Conservation (phyloP, 2,888 invertebrate species). For the Lasius fuliginosus region DNA sequence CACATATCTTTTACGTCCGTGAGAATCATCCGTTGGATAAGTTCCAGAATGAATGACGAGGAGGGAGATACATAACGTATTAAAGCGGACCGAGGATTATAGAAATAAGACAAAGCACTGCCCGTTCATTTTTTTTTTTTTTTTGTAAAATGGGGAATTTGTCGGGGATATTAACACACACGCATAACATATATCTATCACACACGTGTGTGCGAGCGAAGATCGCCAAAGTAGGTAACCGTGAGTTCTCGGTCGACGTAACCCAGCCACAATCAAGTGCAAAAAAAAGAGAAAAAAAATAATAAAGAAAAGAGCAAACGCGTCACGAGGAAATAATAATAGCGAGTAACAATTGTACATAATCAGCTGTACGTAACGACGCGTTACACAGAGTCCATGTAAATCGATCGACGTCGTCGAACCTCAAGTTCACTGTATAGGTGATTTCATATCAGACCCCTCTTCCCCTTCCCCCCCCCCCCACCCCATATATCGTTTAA, state of each 20-base stretch:
- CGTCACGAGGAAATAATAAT: slow-evolving; percentile 23
- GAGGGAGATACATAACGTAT: not conserved
- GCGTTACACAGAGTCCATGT: slow-evolving; percentile 72
- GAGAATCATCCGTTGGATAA: slow-evolving; percentile 2
- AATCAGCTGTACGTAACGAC: slow-evolving; percentile 66
- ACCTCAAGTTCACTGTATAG: slow-evolving; percentile 80
- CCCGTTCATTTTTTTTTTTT: slow-evolving; percentile 22
- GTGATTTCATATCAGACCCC: slow-evolving; percentile 82
- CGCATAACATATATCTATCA: not conserved
- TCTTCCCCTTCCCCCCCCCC: not conserved
- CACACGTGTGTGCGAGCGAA: not conserved
- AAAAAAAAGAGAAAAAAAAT: not conserved
- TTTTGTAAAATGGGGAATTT: slow-evolving; percentile 31
- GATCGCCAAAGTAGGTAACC: slow-evolving; percentile 20
- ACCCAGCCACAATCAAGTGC: slow-evolving; percentile 12
- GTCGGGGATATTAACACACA: slow-evolving; percentile 21
- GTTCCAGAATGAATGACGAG: slow-evolving; percentile 15
- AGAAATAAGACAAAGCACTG: slow-evolving; percentile 45
- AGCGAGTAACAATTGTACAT: slow-evolving; percentile 68
- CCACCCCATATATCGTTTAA: slow-evolving; percentile 83
- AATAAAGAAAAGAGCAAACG: not conserved
- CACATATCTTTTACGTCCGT: slow-evolving; percentile 51
- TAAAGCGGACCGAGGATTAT: slow-evolving; percentile 26
- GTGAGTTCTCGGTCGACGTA: slow-evolving; percentile 37
- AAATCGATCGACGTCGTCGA: slow-evolving; percentile 69